Conservation (phyloP, 2,888 invertebrate species). For the Polymixis lichenea region DNA sequence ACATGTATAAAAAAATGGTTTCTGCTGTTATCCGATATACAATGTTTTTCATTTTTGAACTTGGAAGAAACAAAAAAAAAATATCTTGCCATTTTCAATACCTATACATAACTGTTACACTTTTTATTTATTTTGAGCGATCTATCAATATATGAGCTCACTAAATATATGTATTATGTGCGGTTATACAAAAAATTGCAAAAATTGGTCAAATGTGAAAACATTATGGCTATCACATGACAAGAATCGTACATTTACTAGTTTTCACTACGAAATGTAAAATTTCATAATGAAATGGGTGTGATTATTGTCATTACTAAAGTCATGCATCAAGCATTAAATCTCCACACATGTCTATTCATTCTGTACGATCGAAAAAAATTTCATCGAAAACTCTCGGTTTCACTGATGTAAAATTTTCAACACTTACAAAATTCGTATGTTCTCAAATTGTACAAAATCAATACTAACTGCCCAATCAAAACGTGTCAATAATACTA, state of each 20-base stretch:
- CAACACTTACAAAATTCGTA: neutral
- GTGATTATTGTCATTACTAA: neutral
- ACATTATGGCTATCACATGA: neutral
- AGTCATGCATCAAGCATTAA: neutral
- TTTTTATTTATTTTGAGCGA: too few species aligned
- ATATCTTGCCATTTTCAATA: too few species aligned
- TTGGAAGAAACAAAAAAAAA: neutral
- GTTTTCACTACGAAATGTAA: neutral
- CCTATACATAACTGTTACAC: too few species aligned
- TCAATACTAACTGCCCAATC: neutral
- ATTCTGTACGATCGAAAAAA: neutral
- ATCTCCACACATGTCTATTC: neutral
- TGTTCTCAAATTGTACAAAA: neutral
- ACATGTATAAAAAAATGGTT: neutral
- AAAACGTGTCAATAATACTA: slow-evolving; percentile 8
- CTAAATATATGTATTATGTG: neutral
- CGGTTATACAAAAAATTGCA: neutral
- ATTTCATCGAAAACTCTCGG: neutral
- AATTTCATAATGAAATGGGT: neutral
- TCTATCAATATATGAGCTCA: too few species aligned
- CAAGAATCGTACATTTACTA: neutral
- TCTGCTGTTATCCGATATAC: too few species aligned
- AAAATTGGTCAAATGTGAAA: neutral
- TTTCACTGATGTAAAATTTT: neutral
- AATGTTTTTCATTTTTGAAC: neutral